Base-by-base conservation (phyloP, 1,140 invertebrate genomes). In the Stegodyphus mimosarum region DNA sequence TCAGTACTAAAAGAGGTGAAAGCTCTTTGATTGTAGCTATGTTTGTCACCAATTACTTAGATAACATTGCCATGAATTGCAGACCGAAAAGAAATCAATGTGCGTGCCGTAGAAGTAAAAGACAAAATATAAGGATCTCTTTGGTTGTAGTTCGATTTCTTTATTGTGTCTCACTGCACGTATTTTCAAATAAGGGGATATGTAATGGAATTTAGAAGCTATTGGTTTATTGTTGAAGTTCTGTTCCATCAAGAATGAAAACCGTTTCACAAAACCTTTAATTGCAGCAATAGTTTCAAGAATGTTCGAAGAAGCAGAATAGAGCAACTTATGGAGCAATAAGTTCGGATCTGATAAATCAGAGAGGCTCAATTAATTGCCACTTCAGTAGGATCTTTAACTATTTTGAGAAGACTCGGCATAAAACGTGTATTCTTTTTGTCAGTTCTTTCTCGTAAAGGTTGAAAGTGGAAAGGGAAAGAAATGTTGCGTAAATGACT, bases 321-420 rank as follows among this genome's bases (percentile, higher is more conserved):
- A 69, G 33, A n/a, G 13, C 67, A 9, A n/a, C 55, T 33, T 33
- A 33, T 15, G 55, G 55, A 60, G 15, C 55, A 60, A 60, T 60
- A 60, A 60, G 55, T 60, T 60, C 15, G 55, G 0, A 17, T 69
- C 67, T 69, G 67, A 69, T 17, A 69, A 60, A 48, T 69, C 67
- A n/a, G n/a, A 18, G 6, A 60, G 17, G 33, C 10, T 69, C 9
- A 69, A 69, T 69, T 69, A 69, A 48, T 69, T 9, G 17, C 17
- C 67, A 69, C 17, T 69, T 69, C 67, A 13, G 67, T 17, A 69
- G 67, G 17, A 69, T 69, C 67, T 69, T 9, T 69, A 69, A 69
- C 17, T 69, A 69, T 9, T 69, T 69, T 69, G 67, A 2, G 67
- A 6, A 69, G 17, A 9, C 7, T 0, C 2, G 67, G 9, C 13